phyloP scores from a whole-genome alignment of 2,888 invertebrate species.

The Sthenelais limicola region DNA sequence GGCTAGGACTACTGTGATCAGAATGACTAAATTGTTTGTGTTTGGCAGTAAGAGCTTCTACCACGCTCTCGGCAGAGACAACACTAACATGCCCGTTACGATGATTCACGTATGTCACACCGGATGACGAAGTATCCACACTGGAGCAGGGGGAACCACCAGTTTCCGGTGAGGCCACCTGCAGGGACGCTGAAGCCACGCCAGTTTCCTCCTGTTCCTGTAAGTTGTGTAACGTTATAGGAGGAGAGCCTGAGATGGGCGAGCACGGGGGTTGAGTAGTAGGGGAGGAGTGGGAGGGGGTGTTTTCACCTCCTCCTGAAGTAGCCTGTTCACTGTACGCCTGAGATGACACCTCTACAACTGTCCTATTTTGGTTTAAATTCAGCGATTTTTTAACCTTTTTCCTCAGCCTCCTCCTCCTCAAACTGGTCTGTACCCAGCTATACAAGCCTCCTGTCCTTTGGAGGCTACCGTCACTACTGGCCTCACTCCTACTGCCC shows the following conservation, averaged over 20 bases:
- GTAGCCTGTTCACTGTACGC: too few relatives aligned
- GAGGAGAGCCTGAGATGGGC: not conserved
- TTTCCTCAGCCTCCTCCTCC: conserved; percentile 7
- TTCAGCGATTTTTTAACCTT: conserved; percentile 8
- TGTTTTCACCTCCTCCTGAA: conserved; percentile 25
- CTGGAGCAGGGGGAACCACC: not conserved
- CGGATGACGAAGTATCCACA: too few relatives aligned
- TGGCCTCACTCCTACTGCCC: conserved; percentile 7
- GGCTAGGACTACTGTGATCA: too few relatives aligned
- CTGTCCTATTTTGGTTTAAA: not conserved
- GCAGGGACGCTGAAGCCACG: not conserved
- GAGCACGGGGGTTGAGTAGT: not conserved
- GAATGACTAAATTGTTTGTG: too few relatives aligned
- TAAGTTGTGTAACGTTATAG: too few relatives aligned
- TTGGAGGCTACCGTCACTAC: conserved; percentile 9
- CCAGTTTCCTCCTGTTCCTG: too few relatives aligned
- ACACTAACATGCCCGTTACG: conserved; percentile 32
- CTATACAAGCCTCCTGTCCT: conserved; percentile 19
- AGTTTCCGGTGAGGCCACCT: not conserved
- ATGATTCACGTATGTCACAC: conserved; percentile 30
- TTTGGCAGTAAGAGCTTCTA: conserved; percentile 22
- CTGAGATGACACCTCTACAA: too few relatives aligned
- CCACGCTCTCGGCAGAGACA: conserved; percentile 18
- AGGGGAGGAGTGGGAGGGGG: not conserved
- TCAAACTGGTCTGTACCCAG: conserved; percentile 28